phyloP scores from a whole-genome alignment of 2,888 invertebrate genomes.

The Athalia circularis region DNA sequence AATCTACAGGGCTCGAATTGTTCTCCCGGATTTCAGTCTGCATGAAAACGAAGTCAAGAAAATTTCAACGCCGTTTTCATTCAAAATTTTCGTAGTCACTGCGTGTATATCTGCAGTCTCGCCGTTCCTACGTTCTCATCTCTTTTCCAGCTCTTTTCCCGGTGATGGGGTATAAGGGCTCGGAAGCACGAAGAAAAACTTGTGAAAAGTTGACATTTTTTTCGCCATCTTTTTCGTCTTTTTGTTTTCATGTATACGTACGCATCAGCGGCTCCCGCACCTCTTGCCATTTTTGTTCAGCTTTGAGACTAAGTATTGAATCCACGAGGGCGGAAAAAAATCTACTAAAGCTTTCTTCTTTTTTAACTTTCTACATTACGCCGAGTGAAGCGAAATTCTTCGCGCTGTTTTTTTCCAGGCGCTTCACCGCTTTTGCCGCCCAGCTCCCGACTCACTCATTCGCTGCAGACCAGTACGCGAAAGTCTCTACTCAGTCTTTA shows the following conservation, averaged over 20 bases:
- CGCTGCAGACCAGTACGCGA: conserved; percentile 15
- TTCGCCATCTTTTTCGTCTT: neutral
- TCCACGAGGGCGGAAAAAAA: conserved; percentile 28
- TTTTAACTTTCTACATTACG: conserved; percentile 42
- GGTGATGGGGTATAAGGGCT: neutral
- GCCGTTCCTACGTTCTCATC: neutral
- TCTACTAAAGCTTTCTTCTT: conserved; percentile 25
- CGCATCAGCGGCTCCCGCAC: neutral
- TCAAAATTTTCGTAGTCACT: neutral
- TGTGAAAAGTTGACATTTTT: conserved; percentile 34
- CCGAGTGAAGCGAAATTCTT: conserved; percentile 35
- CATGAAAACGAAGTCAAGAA: neutral
- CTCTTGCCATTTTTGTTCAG: conserved; percentile 29
- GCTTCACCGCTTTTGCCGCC: neutral
- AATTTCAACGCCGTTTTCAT: conserved; percentile 2
- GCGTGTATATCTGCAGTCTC: neutral
- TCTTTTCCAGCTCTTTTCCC: neutral
- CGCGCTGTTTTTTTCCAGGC: conserved; percentile 15
- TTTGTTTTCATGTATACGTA: neutral
- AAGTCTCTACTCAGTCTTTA: conserved; percentile 1
- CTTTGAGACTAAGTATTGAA: conserved; percentile 37
- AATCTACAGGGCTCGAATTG: conserved; percentile 24
- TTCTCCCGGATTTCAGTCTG: neutral
- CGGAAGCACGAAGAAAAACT: conserved; percentile 5
- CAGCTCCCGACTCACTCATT: neutral